phyloP scores from a whole-genome alignment of 2,797 vertebrate species.

The Synanceia verrucosa region DNA sequence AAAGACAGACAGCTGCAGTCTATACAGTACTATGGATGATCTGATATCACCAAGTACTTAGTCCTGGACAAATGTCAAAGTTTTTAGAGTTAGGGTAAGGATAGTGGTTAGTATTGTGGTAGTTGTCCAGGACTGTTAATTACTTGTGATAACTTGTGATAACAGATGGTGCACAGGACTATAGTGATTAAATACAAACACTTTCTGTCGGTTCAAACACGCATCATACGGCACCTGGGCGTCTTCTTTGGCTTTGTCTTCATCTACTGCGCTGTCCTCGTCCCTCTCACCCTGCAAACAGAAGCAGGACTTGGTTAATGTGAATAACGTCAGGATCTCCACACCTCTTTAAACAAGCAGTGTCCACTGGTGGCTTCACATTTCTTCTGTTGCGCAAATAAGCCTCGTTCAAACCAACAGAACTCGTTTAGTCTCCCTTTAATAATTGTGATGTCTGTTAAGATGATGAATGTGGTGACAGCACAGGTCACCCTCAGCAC shows the following conservation, averaged over 20 bases:
- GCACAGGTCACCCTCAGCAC: not conserved
- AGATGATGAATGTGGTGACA: not conserved
- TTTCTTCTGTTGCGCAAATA: not conserved
- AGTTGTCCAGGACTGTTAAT: too few species aligned
- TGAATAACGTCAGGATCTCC: not conserved
- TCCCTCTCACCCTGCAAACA: conserved; percentile 74
- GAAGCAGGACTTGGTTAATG: not conserved
- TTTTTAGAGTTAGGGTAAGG: too few species aligned
- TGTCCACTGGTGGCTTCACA: not conserved
- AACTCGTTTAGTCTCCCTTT: not conserved
- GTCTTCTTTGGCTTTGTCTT: conserved; percentile 74
- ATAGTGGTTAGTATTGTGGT: too few species aligned
- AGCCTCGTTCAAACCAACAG: not conserved
- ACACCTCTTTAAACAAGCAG: not conserved
- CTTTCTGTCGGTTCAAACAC: too few species aligned
- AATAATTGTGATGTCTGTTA: not conserved
- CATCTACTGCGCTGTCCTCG: conserved; percentile 66
- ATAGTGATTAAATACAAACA: too few species aligned
- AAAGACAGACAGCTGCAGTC: not conserved
- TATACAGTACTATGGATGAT: too few species aligned
- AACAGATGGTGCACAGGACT: too few species aligned
- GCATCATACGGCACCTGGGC: conserved; percentile 70
- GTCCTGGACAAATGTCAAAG: too few species aligned
- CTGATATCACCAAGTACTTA: too few species aligned
- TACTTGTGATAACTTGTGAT: too few species aligned